phyloP scores from a whole-genome alignment of 2,888 invertebrate species.

The Yponomeuta cagnagella region DNA sequence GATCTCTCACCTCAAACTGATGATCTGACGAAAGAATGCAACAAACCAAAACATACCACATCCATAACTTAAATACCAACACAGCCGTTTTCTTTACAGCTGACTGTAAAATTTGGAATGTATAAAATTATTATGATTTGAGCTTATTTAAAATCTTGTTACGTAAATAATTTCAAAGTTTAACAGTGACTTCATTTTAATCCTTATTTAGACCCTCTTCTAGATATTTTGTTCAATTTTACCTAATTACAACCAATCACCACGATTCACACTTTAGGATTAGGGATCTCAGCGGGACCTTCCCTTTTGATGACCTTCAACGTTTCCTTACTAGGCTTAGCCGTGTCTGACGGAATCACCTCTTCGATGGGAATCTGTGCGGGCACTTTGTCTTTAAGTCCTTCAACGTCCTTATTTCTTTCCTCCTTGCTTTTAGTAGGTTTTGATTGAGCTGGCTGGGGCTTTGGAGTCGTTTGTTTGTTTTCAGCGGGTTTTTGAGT shows the following conservation, averaged over 20 bases:
- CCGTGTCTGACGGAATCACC: constrained; percentile 70
- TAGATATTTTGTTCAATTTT: neutral
- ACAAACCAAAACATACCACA: neutral
- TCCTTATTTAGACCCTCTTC: neutral
- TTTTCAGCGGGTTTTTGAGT: constrained; percentile 24
- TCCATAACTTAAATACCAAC: neutral
- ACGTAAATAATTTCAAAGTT: neutral
- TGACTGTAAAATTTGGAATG: neutral
- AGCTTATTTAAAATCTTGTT: neutral
- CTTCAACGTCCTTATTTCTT: neutral
- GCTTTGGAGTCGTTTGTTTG: constrained; percentile 23
- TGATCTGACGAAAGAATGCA: neutral
- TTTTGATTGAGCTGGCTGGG: constrained; percentile 24
- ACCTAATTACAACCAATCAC: constrained; percentile 1
- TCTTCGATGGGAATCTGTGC: constrained; percentile 70
- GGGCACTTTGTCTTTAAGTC: constrained; percentile 22
- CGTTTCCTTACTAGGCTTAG: constrained; percentile 68
- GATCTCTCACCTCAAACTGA: neutral
- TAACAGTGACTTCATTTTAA: neutral
- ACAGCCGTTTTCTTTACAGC: no score
- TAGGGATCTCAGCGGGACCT: constrained; percentile 68
- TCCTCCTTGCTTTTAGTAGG: constrained; percentile 17
- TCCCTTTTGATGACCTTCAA: constrained; percentile 77
- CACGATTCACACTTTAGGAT: neutral
- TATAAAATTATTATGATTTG: neutral